A percentile compares a stretch with the other conserved stretches of the same genome.
Conservation (phyloP, 2,888 invertebrate species). For the Gastracanthus pulcherrimus region DNA sequence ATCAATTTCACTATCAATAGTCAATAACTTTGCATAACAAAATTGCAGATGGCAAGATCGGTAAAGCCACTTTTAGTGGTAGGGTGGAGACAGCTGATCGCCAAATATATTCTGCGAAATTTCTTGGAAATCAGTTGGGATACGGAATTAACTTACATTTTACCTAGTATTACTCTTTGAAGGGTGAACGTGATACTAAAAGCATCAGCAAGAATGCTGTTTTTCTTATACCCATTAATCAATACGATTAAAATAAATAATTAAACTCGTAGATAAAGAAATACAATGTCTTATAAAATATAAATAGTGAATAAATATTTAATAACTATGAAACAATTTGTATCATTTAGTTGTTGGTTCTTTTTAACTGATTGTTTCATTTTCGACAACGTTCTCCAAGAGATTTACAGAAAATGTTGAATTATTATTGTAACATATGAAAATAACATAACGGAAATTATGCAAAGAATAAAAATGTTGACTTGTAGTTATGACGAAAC, state of each 20-base stretch:
- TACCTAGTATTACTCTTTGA: not conserved
- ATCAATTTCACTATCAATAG: not conserved
- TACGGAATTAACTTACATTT: not conserved
- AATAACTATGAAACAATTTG: no score
- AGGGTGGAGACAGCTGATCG: constrained; percentile 15
- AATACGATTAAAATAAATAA: not conserved
- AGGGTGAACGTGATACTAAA: not conserved
- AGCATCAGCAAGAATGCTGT: not conserved
- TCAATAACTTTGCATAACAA: not conserved
- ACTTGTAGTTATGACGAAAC: no score
- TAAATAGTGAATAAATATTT: no score
- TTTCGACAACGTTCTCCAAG: not conserved
- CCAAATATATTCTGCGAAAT: not conserved
- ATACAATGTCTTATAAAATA: no score
- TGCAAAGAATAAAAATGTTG: no score
- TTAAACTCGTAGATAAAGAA: no score
- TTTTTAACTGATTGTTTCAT: not conserved
- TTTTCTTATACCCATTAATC: not conserved
- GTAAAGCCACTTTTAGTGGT: not conserved
- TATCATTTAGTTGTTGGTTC: no score
- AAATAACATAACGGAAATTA: no score
- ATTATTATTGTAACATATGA: no score
- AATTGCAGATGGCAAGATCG: not conserved
- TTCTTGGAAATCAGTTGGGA: not conserved
- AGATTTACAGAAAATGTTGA: no score